Evolutionary conservation across 23 tunicate genomes (phyloP).

Genomic region (Diplosoma virens): DNA sequence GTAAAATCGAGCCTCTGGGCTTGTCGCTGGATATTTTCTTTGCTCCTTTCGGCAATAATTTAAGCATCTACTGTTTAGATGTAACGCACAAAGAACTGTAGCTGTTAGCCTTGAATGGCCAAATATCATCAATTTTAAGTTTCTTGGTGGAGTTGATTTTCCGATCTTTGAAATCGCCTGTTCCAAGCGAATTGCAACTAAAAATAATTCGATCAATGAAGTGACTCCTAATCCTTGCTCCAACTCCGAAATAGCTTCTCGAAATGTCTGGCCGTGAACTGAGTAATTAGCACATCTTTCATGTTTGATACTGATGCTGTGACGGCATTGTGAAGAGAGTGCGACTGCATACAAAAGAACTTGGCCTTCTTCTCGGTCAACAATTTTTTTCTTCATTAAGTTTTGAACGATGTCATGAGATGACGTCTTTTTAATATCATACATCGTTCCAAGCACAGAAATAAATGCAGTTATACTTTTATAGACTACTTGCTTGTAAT

Average conservation of each 20-base stretch:
- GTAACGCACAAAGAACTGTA: neutral
- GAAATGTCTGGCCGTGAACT: neutral
- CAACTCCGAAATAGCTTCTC: neutral
- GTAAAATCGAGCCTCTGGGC: neutral
- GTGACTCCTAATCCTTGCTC: neutral
- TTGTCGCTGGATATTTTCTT: neutral
- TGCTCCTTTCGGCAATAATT: neutral
- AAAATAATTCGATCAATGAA: neutral
- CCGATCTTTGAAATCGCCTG: neutral
- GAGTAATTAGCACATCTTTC: neutral
- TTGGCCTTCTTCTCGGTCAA: neutral
- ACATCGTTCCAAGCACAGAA: neutral
- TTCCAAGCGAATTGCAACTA: neutral
- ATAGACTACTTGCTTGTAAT: neutral
- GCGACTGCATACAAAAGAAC: neutral
- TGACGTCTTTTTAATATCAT: neutral
- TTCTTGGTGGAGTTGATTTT: neutral
- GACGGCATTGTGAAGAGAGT: neutral
- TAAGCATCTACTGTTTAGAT: neutral
- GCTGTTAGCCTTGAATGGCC: neutral
- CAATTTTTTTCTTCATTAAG: neutral
- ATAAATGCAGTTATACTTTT: neutral
- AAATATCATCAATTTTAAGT: neutral
- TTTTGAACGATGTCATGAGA: conserved; percentile 1
- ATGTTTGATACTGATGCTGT: neutral